phyloP scores from a whole-genome alignment of 2,113 vertebrate genomes.

The Anguilla japonica region DNA sequence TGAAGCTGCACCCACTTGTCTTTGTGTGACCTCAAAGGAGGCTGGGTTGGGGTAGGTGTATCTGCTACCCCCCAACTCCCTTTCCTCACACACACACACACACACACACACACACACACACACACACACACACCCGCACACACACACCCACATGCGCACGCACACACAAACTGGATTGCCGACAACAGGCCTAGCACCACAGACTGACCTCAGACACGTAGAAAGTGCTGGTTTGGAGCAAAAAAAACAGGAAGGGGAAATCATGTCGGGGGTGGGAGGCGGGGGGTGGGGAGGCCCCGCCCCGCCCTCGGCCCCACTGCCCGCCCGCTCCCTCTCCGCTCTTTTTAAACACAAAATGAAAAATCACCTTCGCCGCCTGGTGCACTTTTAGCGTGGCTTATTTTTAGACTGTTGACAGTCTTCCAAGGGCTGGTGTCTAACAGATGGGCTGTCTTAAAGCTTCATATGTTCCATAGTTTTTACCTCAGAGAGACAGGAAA shows the following conservation, averaged over 20 bases:
- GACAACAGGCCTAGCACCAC: constrained; percentile 3
- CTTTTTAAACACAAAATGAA: constrained; percentile 77
- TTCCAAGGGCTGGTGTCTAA: constrained; percentile 91
- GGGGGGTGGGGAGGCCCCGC: constrained; percentile 25
- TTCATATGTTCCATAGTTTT: constrained; percentile 92
- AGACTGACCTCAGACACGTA: constrained; percentile 32
- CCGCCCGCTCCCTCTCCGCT: constrained; percentile 48
- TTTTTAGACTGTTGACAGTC: constrained; percentile 94
- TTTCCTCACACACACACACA: constrained; percentile 15
- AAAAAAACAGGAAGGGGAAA: background rate
- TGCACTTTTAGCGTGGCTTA: constrained; percentile 80
- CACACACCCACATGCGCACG: background rate
- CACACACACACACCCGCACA: background rate
- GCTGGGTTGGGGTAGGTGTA: constrained; percentile 15
- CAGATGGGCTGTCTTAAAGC: constrained; percentile 98
- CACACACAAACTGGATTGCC: constrained; percentile 23
- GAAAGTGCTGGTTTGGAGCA: constrained; percentile 10
- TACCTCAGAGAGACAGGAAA: constrained; percentile 92
- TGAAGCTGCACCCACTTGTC: background rate
- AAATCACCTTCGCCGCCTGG: constrained; percentile 87
- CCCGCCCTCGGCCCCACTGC: constrained; percentile 32
- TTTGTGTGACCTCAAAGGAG: constrained; percentile 14
- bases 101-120: background rate
- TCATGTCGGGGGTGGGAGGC: background rate
- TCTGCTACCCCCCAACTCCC: too few relatives aligned